Evolutionary conservation across 2,888 invertebrate genomes (phyloP).

Genomic region (Torymus auratus): DNA sequence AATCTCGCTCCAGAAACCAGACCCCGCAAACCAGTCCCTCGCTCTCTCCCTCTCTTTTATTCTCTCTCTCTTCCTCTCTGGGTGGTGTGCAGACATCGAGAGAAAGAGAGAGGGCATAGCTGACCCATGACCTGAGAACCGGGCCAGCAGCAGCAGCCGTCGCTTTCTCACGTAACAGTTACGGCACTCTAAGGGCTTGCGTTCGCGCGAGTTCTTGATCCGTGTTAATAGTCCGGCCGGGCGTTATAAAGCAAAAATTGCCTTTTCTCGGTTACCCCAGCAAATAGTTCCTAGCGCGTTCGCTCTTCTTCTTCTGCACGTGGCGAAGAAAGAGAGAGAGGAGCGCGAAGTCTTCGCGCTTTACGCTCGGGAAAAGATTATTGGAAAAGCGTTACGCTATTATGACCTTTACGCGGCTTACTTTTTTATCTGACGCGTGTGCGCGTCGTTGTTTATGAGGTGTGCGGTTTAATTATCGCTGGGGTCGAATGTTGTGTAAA

Average conservation of each 20-base stretch:
- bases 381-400: constrained; percentile 15
- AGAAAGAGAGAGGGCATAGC: constrained; percentile 48
- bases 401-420: background rate
- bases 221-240: constrained; percentile 55
- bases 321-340: too few relatives aligned
- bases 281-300: constrained; percentile 24
- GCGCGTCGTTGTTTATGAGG: too few relatives aligned
- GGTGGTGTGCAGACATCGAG: constrained; percentile 3
- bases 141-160: constrained; percentile 66
- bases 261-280: constrained; percentile 20
- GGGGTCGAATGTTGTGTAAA: too few relatives aligned
- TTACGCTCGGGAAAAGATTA: constrained; percentile 6
- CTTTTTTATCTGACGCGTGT: too few relatives aligned
- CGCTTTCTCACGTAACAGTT: constrained; percentile 75
- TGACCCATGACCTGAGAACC: constrained; percentile 74
- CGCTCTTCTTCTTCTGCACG: background rate
- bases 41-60: background rate
- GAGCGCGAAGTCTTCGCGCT: background rate
- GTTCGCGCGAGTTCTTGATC: constrained; percentile 40
- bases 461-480: too few relatives aligned
- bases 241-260: constrained; percentile 41
- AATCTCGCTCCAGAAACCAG: constrained; percentile 22
- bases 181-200: constrained; percentile 63
- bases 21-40: constrained; percentile 30
- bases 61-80: background rate